These are phyloP conservation scores for Eupithecia tripunctaria DNA, from an alignment of 2,888 invertebrate species.

Conservation along the genomic window DNA sequence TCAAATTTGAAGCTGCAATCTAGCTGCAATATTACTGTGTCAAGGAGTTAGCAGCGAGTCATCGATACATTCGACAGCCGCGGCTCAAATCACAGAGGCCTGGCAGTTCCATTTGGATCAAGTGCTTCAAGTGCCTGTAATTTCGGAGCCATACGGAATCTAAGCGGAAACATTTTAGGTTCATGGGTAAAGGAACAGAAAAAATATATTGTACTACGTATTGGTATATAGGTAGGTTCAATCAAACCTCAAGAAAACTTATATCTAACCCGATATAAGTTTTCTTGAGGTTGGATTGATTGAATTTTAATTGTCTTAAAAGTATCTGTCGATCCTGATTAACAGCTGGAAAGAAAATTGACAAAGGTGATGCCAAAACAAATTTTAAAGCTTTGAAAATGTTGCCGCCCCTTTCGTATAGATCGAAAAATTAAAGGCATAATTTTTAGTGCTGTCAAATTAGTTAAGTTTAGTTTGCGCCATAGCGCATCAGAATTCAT, in stretches of 20 bases:
- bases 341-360: neutral
- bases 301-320: neutral
- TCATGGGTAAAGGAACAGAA: too few relatives aligned
- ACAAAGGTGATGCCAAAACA: too few relatives aligned
- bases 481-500: too few relatives aligned
- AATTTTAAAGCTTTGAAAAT: too few relatives aligned
- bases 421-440: too few relatives aligned
- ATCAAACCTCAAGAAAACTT: too few relatives aligned
- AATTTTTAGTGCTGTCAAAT: too few relatives aligned
- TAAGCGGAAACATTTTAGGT: conserved; percentile 6
- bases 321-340: neutral
- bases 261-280: too few relatives aligned
- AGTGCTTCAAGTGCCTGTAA: conserved; percentile 19
- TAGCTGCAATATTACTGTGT: conserved; percentile 9
- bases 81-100: conserved; percentile 9
- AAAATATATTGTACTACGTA: too few relatives aligned
- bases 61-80: conserved; percentile 3
- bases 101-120: conserved; percentile 35
- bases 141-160: neutral
- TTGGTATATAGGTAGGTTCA: neutral
- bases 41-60: conserved; percentile 3
- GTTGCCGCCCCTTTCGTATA: too few relatives aligned
- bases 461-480: too few relatives aligned
- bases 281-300: neutral
- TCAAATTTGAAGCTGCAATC: neutral